Conservation (phyloP, 2,888 invertebrate species). For the Drepana falcataria region DNA sequence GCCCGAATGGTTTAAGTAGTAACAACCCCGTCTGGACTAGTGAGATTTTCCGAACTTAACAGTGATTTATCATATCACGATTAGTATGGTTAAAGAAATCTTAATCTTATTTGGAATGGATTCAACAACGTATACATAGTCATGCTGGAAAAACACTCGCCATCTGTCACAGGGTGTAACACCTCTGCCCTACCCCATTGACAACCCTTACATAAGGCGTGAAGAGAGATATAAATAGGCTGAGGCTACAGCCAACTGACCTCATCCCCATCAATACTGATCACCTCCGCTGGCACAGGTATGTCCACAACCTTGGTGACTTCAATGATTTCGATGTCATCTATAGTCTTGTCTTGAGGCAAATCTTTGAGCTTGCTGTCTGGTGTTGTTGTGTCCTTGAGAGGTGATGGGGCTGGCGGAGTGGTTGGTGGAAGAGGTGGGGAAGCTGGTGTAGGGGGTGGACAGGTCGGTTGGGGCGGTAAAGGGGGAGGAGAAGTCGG, state of each 20-base stretch:
- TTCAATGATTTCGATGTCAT: conserved; percentile 42
- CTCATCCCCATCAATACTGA: conserved; percentile 47
- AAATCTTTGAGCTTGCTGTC: conserved; percentile 9
- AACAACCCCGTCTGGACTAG: too few species aligned
- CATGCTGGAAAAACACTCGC: too few species aligned
- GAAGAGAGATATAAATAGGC: too few species aligned
- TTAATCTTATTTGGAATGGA: too few species aligned
- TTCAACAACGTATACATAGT: too few species aligned
- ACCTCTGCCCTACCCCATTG: too few species aligned
- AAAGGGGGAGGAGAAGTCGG: conserved; percentile 8
- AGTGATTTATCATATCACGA: too few species aligned
- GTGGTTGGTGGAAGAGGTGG: conserved; percentile 8
- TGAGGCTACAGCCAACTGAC: conserved; percentile 21
- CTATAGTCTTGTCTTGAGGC: conserved; percentile 6
- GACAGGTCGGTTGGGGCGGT: not conserved
- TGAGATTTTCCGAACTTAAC: too few species aligned
- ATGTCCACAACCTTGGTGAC: conserved; percentile 48
- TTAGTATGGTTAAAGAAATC: too few species aligned
- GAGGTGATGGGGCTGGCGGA: not conserved
- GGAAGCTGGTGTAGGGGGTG: not conserved
- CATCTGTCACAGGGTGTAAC: too few species aligned
- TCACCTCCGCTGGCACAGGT: conserved; percentile 43
- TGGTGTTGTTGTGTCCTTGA: not conserved
- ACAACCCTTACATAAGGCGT: too few species aligned
- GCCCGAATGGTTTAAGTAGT: too few species aligned